Conservation (phyloP, 1,140 invertebrate species). For the Agrilus planipennis region DNA sequence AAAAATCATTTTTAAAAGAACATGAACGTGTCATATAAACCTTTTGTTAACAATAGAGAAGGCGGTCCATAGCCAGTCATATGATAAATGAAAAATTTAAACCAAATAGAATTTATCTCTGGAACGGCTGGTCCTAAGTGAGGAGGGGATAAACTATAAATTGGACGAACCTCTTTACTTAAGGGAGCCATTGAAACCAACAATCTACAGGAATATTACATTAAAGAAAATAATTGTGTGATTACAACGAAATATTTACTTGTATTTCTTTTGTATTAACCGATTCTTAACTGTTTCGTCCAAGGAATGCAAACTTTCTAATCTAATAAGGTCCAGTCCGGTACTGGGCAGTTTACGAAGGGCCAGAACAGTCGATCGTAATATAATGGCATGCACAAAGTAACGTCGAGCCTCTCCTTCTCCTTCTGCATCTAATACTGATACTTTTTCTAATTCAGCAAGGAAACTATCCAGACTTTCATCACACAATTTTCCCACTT, state of each 20-base stretch:
- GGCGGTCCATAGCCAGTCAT: constrained; percentile 79
- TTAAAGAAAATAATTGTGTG: constrained; percentile 5
- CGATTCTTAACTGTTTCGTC: constrained; percentile 67
- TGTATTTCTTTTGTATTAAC: constrained; percentile 83
- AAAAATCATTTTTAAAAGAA: not conserved
- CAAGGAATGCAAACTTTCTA: constrained; percentile 82
- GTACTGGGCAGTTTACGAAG: constrained; percentile 55
- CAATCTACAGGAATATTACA: constrained; percentile 40
- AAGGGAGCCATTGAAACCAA: constrained; percentile 80
- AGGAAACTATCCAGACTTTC: constrained; percentile 88
- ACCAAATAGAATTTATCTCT: constrained; percentile 81
- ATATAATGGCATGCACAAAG: constrained; percentile 81
- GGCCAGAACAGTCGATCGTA: constrained; percentile 71
- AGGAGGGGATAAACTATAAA: constrained; percentile 55
- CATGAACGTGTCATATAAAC: constrained; percentile 32
- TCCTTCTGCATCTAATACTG: constrained; percentile 42
- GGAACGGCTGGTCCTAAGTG: constrained; percentile 74
- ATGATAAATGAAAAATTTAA: constrained; percentile 83
- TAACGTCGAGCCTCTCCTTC: constrained; percentile 91
- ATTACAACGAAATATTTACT: constrained; percentile 39
- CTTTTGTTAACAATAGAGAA: constrained; percentile 73
- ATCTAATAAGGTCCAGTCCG: constrained; percentile 74
- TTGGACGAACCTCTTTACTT: constrained; percentile 66
- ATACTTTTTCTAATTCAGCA: constrained; percentile 79
- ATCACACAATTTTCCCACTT: constrained; percentile 90